Percentiles rank a stretch among this genome's conserved stretches.
Conservation (phyloP, 2,888 invertebrate genomes). For the Empis stercorea region DNA sequence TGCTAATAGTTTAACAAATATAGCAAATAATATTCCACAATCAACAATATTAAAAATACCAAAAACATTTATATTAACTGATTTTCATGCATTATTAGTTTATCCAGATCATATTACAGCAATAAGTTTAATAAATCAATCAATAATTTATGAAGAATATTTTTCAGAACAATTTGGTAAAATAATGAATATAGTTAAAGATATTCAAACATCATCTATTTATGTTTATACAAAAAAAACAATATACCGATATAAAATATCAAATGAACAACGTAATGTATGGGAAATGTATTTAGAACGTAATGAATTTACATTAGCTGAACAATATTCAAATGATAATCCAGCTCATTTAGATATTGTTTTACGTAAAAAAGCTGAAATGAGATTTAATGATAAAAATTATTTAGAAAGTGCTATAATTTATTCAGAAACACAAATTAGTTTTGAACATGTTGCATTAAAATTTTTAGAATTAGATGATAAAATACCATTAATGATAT, state of each 20-base stretch:
- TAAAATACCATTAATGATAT: conserved; percentile 75
- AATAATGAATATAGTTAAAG: conserved; percentile 66
- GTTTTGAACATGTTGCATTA: conserved; percentile 88
- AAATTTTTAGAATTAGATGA: conserved; percentile 76
- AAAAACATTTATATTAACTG: conserved; percentile 68
- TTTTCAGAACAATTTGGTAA: conserved; percentile 70
- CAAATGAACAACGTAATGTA: conserved; percentile 71
- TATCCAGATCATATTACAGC: conserved; percentile 74
- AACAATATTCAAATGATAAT: conserved; percentile 69
- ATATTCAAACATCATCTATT: conserved; percentile 61
- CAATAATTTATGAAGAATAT: conserved; percentile 73
- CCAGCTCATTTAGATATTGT: conserved; percentile 72
- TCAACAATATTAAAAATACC: conserved; percentile 35
- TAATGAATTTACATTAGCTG: conserved; percentile 75
- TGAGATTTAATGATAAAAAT: conserved; percentile 62
- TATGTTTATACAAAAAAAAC: conserved; percentile 79
- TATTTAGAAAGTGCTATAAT: conserved; percentile 74
- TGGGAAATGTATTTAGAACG: conserved; percentile 83
- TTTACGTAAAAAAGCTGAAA: conserved; percentile 76
- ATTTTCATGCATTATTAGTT: conserved; percentile 79
- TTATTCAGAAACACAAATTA: conserved; percentile 79
- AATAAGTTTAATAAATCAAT: conserved; percentile 71
- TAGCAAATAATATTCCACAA: conserved; percentile 6
- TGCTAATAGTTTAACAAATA: conserved; percentile 2
- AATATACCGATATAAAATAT: conserved; percentile 75